Conservation (phyloP, 1,140 invertebrate species). For the Halictus rubicundus region DNA sequence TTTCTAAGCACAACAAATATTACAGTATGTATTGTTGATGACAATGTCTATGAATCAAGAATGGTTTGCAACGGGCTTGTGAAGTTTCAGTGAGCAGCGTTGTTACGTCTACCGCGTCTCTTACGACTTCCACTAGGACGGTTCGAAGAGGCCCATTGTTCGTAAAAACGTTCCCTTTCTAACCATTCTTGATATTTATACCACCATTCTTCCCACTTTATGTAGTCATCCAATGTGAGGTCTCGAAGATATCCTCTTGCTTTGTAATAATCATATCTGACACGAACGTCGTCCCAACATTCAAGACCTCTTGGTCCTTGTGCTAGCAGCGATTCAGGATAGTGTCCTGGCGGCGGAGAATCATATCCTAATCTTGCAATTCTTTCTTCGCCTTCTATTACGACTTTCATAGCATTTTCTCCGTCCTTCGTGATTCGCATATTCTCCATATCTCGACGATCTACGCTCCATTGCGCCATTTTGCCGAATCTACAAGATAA, state of each 20-base stretch:
- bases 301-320: slow-evolving; percentile 87
- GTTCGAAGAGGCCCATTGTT: slow-evolving; percentile 84
- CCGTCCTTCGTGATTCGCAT: slow-evolving; percentile 90
- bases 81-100: slow-evolving; percentile 67
- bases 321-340: slow-evolving; percentile 87
- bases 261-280: slow-evolving; percentile 92
- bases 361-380: slow-evolving; percentile 78
- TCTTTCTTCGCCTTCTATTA: slow-evolving; percentile 85
- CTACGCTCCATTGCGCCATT: slow-evolving; percentile 93
- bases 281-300: slow-evolving; percentile 92
- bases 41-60: slow-evolving; percentile 48
- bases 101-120: slow-evolving; percentile 75
- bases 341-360: slow-evolving; percentile 88
- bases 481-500: slow-evolving; percentile 86
- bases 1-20: slow-evolving; percentile 53
- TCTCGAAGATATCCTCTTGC: slow-evolving; percentile 90
- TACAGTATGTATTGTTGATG: slow-evolving; percentile 42
- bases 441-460: slow-evolving; percentile 89
- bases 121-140: slow-evolving; percentile 71
- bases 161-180: slow-evolving; percentile 90
- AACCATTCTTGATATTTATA: slow-evolving; percentile 95
- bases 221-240: slow-evolving; percentile 89
- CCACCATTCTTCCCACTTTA: slow-evolving; percentile 97
- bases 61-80: slow-evolving; percentile 20
- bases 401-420: slow-evolving; percentile 87